A percentile compares a stretch with the other conserved stretches of the same genome.
phyloP scores from a whole-genome alignment of 2,797 vertebrate species.

The Rhabdophis nuchalis region DNA sequence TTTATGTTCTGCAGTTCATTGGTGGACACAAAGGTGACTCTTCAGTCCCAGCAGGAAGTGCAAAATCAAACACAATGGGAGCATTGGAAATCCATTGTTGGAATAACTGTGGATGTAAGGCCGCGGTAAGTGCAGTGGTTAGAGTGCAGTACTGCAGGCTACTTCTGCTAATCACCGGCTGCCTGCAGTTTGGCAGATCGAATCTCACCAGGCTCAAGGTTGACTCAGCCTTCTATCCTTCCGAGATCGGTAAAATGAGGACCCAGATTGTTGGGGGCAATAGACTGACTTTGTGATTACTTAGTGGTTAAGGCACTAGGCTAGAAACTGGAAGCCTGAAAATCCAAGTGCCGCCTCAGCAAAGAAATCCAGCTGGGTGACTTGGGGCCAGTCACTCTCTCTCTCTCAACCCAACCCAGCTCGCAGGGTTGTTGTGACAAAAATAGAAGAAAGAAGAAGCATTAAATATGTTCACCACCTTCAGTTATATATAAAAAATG shows the following conservation, averaged over 20 bases:
- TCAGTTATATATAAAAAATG: neutral
- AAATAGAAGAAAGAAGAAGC: neutral
- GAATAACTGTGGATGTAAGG: too few species aligned
- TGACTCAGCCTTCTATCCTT: too few species aligned
- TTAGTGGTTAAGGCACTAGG: too few species aligned
- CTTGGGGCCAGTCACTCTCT: neutral
- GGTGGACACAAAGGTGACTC: neutral
- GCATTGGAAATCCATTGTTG: too few species aligned
- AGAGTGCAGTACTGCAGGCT: too few species aligned
- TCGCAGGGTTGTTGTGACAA: neutral
- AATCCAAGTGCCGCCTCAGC: neutral
- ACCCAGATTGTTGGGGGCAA: too few species aligned
- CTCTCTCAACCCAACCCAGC: neutral
- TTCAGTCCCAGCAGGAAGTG: neutral
- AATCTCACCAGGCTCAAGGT: too few species aligned
- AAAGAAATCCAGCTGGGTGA: neutral
- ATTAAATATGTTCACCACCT: neutral
- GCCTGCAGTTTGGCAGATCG: too few species aligned
- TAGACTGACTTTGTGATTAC: too few species aligned
- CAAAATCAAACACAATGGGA: neutral
- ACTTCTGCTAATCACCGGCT: too few species aligned
- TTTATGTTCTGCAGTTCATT: neutral
- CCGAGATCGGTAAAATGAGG: too few species aligned
- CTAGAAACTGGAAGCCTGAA: neutral
- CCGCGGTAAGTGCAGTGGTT: too few species aligned